Evolutionary conservation across 2,797 vertebrate genomes (phyloP).

Genomic region (Naso thynnoides): DNA sequence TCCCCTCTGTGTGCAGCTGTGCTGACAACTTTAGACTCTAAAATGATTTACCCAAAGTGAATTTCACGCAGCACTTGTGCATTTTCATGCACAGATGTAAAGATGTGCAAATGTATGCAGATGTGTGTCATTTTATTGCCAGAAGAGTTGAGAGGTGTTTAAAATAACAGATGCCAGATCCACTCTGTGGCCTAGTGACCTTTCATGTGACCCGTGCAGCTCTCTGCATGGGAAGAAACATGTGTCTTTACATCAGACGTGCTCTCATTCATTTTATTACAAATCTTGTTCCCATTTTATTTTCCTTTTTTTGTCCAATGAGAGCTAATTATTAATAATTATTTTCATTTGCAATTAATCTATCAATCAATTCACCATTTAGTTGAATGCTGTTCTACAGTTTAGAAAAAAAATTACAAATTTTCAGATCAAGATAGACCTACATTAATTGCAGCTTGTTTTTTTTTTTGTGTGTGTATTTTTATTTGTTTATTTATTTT

Average conservation of each 20-base stretch:
- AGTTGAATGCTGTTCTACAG: no score
- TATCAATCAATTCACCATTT: no score
- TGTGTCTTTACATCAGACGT: neutral
- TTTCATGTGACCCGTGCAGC: slow-evolving; percentile 24
- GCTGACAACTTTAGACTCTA: slow-evolving; percentile 12
- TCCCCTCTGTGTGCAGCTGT: slow-evolving; percentile 12
- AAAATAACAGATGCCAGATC: slow-evolving; percentile 30
- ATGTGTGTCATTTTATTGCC: slow-evolving; percentile 10
- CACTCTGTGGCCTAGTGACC: slow-evolving; percentile 26
- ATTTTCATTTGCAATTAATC: neutral
- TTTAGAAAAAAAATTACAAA: no score
- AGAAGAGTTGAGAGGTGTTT: slow-evolving; percentile 27
- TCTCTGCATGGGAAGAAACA: neutral
- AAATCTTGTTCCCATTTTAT: neutral
- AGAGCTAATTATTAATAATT: neutral
- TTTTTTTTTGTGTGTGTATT: no score
- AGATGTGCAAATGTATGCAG: slow-evolving; percentile 9
- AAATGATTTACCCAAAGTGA: slow-evolving; percentile 14
- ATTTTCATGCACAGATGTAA: slow-evolving; percentile 13
- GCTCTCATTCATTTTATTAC: neutral
- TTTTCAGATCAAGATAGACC: no score
- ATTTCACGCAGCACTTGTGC: neutral
- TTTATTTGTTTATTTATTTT: no score
- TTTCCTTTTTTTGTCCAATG: neutral
- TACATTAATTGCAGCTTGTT: no score